Conservation (phyloP, 2,797 vertebrate species). For the Falco peregrinus region DNA sequence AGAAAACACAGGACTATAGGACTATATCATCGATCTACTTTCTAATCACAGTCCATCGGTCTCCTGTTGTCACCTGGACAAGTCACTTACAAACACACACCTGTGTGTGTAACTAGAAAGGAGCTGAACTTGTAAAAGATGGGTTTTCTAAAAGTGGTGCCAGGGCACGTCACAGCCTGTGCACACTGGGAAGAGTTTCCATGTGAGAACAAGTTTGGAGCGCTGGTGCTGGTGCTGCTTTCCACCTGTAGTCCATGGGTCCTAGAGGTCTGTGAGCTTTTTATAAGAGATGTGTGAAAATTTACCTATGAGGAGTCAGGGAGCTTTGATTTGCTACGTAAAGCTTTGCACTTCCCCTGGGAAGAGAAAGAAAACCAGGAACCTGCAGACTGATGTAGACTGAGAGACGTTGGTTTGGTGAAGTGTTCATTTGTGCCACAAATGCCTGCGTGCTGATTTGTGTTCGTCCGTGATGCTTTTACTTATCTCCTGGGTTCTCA, state of each 20-base stretch:
- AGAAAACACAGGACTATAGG: not conserved
- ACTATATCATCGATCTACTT: not conserved
- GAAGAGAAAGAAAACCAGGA: not conserved
- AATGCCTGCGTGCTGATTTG: not conserved
- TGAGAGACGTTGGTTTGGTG: not conserved
- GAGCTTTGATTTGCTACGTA: not conserved
- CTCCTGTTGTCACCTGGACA: not conserved
- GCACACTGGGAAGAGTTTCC: not conserved
- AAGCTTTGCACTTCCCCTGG: not conserved
- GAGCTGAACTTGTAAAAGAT: not conserved
- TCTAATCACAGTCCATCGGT: not conserved
- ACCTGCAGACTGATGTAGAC: not conserved
- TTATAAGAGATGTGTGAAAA: not conserved
- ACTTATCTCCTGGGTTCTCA: not conserved
- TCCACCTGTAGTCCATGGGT: not conserved
- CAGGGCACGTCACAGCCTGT: not conserved
- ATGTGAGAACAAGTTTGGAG: not conserved
- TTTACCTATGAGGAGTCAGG: not conserved
- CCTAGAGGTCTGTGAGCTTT: not conserved
- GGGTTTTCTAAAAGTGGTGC: not conserved
- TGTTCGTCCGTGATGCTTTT: not conserved
- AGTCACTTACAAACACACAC: not conserved
- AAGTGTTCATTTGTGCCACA: not conserved
- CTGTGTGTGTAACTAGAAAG: not conserved
- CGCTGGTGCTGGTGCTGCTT: not conserved